Evolutionary conservation across 1,140 invertebrate genomes (phyloP), one percentile per base, ranked within the genome.

Genomic region (Drosophila erecta): DNA sequence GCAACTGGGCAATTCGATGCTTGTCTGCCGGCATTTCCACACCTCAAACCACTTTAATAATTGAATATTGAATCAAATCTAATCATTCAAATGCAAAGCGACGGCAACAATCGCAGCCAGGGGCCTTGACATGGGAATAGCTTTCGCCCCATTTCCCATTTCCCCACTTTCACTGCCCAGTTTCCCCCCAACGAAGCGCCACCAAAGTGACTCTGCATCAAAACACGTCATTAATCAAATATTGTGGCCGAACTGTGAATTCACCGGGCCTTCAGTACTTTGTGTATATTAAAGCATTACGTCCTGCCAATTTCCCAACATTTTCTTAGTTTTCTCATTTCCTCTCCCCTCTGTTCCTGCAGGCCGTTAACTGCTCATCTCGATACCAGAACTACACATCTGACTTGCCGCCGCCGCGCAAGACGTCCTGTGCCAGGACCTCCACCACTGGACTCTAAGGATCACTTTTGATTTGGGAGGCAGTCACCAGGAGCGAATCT

Each of bases 31-130:
- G 79, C 79, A 83, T 83, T 87, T 87, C 84, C 76, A 87, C 83
- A 87, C 83, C 83, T 87, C 83, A 89, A 87, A 87, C 83, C 85
- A 89, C 75, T 83, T 89, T 76, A 87, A 87, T 87, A 87, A 87
- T 87, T 87, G 84, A 87, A 87, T 87, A 87, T 79, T 83, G 83
- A 87, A 87, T 87, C 83, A 87, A 87, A 87, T 89, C 83, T 87
- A 87, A 87, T 87, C 84, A 87, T 87, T 87, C 84, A 87, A 87
- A 87, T 87, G 76, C 84, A 79, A 89, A 86, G 70, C 81, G 69
- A 71, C 35, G 40, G 50, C 71, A 38, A 55, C 79, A 80, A 61
- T 69, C 53, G 15, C 59, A 69, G 46, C 57, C 57, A 24, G 22
- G 41, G 66, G 40, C 74, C 15, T 47, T 67, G 71, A 71, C 71